Conservation (phyloP, 1,140 invertebrate species). For the Cyclina sinensis region DNA sequence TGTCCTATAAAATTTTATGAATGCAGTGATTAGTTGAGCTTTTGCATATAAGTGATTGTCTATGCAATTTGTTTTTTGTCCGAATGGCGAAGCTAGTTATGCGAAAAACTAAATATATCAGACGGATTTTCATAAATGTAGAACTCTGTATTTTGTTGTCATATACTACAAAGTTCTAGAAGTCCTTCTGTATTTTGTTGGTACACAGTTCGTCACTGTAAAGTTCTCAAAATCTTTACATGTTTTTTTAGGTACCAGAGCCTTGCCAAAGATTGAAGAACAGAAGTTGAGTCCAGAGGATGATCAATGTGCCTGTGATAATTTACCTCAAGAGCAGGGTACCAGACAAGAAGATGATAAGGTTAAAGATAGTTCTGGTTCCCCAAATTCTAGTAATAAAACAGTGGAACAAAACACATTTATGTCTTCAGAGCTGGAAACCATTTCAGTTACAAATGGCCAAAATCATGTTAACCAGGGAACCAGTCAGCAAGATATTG, state of each 20-base stretch:
- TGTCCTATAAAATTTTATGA: too few species aligned
- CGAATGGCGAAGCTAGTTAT: too few species aligned
- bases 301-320: constrained; percentile 19
- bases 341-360: neutral
- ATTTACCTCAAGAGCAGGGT: neutral
- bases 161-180: too few species aligned
- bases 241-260: constrained; percentile 38
- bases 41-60: too few species aligned
- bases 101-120: too few species aligned
- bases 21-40: too few species aligned
- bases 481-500: constrained; percentile 26
- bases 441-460: constrained; percentile 15
- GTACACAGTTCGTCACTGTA: too few species aligned
- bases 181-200: too few species aligned
- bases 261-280: constrained; percentile 43
- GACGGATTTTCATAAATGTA: too few species aligned
- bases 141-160: too few species aligned
- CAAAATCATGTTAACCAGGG: constrained; percentile 1
- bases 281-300: neutral
- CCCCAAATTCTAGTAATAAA: neutral
- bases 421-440: neutral
- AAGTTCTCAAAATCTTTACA: neutral
- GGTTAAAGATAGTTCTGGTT: neutral
- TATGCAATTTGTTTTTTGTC: too few species aligned
- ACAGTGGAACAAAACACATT: neutral